phyloP scores from a whole-genome alignment of 1,140 invertebrate species.

The Brachionus rubens region DNA sequence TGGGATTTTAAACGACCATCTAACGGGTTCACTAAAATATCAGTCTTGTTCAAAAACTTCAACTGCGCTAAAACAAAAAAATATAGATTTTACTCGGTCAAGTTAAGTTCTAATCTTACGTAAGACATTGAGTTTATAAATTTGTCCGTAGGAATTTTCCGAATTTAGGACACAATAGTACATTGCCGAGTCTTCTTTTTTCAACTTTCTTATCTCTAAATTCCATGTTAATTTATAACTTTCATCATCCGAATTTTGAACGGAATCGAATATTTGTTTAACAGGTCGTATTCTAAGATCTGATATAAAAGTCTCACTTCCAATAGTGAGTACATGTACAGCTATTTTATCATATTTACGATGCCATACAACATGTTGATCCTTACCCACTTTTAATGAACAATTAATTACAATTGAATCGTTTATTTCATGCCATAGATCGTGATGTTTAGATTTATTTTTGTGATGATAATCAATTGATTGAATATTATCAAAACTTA shows the following conservation, averaged over 20 bases:
- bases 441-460: not conserved
- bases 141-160: constrained; percentile 41
- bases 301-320: constrained; percentile 44
- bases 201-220: constrained; percentile 35
- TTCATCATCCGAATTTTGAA: not conserved
- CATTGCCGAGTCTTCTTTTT: constrained; percentile 17
- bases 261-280: constrained; percentile 1
- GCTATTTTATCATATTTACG: constrained; percentile 43
- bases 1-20: not conserved
- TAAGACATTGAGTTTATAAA: constrained; percentile 42
- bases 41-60: constrained; percentile 5
- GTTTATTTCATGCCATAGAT: constrained; percentile 22
- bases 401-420: constrained; percentile 21
- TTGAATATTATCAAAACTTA: not conserved
- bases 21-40: not conserved
- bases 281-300: constrained; percentile 35
- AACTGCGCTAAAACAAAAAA: constrained; percentile 32
- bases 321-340: constrained; percentile 42
- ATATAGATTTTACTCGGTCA: no score
- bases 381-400: constrained; percentile 20
- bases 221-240: constrained; percentile 38
- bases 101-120: no score
- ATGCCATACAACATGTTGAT: constrained; percentile 45
- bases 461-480: not conserved
- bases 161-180: constrained; percentile 46